These are phyloP conservation scores for Cheirogaleus medius DNA, from an alignment of 2,113 vertebrate genomes.

Conservation along the genomic window DNA sequence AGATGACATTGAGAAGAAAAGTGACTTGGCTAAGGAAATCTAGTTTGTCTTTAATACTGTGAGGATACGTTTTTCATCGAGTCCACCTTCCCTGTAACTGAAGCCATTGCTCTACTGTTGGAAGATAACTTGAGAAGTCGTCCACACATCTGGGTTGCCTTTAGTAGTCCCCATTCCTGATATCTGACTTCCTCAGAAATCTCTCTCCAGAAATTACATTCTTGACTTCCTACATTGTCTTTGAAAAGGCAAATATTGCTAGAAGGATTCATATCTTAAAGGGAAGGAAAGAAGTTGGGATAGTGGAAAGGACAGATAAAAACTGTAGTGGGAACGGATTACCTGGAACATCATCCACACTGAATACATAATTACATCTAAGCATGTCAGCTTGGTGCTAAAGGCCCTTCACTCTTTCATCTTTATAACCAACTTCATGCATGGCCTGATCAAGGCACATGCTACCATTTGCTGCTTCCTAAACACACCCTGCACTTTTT, in stretches of 20 bases:
- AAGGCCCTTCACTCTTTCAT: neutral
- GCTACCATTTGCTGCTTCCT: neutral
- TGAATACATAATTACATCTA: too few species aligned
- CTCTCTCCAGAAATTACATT: neutral
- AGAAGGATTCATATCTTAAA: neutral
- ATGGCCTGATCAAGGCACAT: neutral
- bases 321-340: fast-evolving
- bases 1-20: neutral
- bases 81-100: neutral
- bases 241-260: neutral
- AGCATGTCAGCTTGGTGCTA: neutral
- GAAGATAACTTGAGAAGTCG: neutral
- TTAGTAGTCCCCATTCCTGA: neutral
- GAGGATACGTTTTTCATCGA: fast-evolving
- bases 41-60: neutral
- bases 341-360: neutral
- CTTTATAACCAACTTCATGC: fast-evolving
- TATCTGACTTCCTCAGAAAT: neutral
- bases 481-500: neutral
- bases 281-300: neutral
- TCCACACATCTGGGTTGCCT: neutral
- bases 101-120: too few species aligned
- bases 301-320: neutral
- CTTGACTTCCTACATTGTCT: neutral
- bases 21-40: neutral